A percentile compares a stretch with the other conserved stretches of the same genome.
phyloP scores from a whole-genome alignment of 2,888 invertebrate genomes.

The Thymelicus lineola region DNA sequence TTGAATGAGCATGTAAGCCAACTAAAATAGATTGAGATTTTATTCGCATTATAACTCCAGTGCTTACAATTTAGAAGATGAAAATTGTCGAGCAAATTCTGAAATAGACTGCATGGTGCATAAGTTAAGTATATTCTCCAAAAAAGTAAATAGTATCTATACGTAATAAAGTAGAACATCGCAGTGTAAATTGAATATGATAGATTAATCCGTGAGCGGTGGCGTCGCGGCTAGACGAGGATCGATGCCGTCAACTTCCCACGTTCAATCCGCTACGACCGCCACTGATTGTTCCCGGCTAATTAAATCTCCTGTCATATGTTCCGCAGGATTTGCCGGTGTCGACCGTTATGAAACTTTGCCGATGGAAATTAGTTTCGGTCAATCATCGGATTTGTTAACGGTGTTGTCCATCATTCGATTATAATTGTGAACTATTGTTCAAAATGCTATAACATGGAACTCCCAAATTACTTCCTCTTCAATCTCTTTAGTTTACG shows the following conservation, averaged over 20 bases:
- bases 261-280: conserved; percentile 24
- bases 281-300: conserved; percentile 43
- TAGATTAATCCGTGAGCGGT: conserved; percentile 23
- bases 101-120: no score
- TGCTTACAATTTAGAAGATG: no score
- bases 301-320: conserved; percentile 52
- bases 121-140: no score
- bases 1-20: no score
- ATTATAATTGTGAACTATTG: conserved; percentile 12
- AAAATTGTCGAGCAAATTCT: no score
- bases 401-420: conserved; percentile 12
- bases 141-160: no score
- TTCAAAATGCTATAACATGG: not conserved
- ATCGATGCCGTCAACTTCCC: conserved; percentile 35
- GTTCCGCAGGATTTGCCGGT: conserved; percentile 28
- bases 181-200: conserved; percentile 19
- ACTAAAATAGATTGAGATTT: no score
- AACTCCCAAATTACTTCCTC: not conserved
- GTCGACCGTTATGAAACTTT: conserved; percentile 30
- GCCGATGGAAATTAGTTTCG: conserved; percentile 34
- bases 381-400: conserved; percentile 29
- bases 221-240: conserved; percentile 27
- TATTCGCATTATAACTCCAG: no score
- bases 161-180: no score
- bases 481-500: not conserved